Base-by-base conservation (phyloP, 92 coral and sea anemone species). In the Hydrozoanthus gracilis region DNA sequence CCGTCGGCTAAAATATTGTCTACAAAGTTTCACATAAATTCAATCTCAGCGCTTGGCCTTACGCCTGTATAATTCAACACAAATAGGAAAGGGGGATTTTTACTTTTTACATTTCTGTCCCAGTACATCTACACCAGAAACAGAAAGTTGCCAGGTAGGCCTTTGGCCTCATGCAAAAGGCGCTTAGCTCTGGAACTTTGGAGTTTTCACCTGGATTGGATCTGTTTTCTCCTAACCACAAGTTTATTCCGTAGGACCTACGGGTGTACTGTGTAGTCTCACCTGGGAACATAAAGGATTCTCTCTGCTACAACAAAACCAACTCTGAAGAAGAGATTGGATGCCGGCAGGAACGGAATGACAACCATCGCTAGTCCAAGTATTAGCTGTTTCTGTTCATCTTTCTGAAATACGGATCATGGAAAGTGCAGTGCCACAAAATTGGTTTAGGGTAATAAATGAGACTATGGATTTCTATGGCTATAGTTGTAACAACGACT, bases 301-400 rank as follows among this genome's bases (percentile, higher is more conserved):
- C 98, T 93, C 69, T 95, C 98, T 3, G 98, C 98, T 64, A 95
- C 95, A 64, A 95, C 98, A 82, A 95, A 95, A 2, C 98, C 98
- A 4, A 95, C 98, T 83, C 93, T 90, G 83, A 95, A 89, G 77
- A 95, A 95, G 17, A 95, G 47, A 61, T 95, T 95, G 8, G 95
- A 90, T 10, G 98, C 98, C 49, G 98, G 98, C 2, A 95, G 84
- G 60, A 95, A 93, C n/a, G 98, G 98, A 79, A 95, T 85, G 39
- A 86, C 85, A 64, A 95, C 67, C 77, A 95, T 78, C 7, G 90
- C 87, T 77, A 95, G 79, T 17, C 95, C 92, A 8, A 87, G 52
- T 3, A 84, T 64, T 46, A 90, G 55, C 16, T 56, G 76, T 44
- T 45, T 77, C 75, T 90, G 90, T 68, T 92, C 95, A 15, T 50